Conservation (phyloP, 2,113 vertebrate genomes). For the Arenaria interpres region DNA sequence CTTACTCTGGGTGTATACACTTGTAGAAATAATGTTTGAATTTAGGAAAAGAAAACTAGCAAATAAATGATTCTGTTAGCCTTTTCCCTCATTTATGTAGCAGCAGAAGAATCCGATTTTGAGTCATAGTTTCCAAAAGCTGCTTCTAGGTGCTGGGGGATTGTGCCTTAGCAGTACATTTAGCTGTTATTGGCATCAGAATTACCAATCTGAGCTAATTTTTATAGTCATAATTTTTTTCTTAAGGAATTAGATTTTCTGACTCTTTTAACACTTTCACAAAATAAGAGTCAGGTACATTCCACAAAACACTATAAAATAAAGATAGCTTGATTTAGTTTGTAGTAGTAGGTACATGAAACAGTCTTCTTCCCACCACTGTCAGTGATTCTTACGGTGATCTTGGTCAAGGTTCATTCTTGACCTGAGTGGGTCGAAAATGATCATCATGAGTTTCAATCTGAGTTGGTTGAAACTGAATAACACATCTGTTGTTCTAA, state of each 20-base stretch:
- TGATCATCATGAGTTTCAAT: neutral
- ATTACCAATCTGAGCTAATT: neutral
- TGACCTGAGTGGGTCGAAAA: neutral
- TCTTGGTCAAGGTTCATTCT: neutral
- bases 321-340: neutral
- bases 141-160: neutral
- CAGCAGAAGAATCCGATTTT: neutral
- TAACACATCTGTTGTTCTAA: neutral
- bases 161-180: neutral
- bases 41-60: neutral
- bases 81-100: neutral
- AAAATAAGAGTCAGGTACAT: neutral
- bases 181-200: neutral
- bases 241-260: neutral
- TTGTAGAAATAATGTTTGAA: neutral
- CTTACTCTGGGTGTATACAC: neutral
- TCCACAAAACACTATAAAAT: neutral
- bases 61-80: neutral
- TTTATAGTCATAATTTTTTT: neutral
- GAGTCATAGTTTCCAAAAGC: neutral
- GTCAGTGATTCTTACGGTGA: neutral
- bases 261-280: neutral
- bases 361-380: neutral
- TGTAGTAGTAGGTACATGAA: neutral
- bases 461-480: neutral